Evolutionary conservation across 2,888 invertebrate species (phyloP).

Genomic region (Callinectes sapidus): DNA sequence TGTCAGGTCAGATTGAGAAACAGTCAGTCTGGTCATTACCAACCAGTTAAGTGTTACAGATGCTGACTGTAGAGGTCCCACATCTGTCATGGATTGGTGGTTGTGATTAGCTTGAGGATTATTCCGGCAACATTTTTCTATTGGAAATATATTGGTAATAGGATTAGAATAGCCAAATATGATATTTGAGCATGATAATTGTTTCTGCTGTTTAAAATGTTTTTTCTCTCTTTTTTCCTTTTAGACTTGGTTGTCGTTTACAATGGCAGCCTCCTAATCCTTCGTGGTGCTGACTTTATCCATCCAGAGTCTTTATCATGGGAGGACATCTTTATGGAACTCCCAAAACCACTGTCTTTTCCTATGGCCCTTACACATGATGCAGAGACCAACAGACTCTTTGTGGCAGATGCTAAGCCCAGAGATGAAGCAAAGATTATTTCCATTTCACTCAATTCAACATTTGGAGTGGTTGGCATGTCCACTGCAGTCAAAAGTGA

Average conservation of each 20-base stretch:
- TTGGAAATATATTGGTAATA: too few relatives aligned
- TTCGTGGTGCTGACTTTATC: constrained; percentile 46
- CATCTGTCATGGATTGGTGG: too few relatives aligned
- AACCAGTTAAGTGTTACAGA: too few relatives aligned
- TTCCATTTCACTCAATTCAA: constrained; percentile 41
- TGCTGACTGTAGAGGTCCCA: too few relatives aligned
- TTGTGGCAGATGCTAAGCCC: constrained; percentile 41
- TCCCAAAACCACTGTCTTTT: constrained; percentile 46
- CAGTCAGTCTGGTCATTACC: too few relatives aligned
- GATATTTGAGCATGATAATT: too few relatives aligned
- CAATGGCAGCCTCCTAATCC: constrained; percentile 23
- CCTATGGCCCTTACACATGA: constrained; percentile 47
- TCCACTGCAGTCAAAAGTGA: constrained; percentile 49
- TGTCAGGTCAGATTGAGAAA: too few relatives aligned
- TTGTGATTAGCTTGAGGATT: too few relatives aligned
- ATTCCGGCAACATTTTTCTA: too few relatives aligned
- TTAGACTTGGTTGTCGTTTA: constrained; percentile 60
- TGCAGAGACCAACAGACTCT: neutral
- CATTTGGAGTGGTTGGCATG: constrained; percentile 16
- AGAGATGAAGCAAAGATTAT: constrained; percentile 47
- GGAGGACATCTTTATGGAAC: constrained; percentile 24
- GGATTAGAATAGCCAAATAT: too few relatives aligned
- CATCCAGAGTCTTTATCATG: constrained; percentile 11
- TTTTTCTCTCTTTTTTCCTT: neutral
- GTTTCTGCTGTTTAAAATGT: neutral